Evolutionary conservation across 2,888 invertebrate genomes (phyloP).

Genomic region (Sussaba pulchella): DNA sequence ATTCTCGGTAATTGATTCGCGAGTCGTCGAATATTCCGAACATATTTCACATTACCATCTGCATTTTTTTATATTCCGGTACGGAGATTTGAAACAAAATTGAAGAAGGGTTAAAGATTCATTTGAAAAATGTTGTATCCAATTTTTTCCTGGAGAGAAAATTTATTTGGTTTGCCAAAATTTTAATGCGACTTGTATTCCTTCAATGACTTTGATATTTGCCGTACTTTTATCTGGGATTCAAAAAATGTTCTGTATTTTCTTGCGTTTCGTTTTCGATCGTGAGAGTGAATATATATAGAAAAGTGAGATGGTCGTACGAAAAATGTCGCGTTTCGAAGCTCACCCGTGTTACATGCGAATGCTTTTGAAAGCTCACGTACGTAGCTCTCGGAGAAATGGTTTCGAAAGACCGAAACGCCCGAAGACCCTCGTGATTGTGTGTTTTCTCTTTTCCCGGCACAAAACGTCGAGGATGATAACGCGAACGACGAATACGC

Average conservation of each 20-base stretch:
- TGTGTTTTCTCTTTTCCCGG: background rate
- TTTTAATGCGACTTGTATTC: background rate
- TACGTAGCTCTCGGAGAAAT: slow-evolving; percentile 17
- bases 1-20: too few species aligned
- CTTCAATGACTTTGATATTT: background rate
- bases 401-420: slow-evolving; percentile 24
- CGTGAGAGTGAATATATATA: background rate
- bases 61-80: too few species aligned
- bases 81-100: too few species aligned
- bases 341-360: slow-evolving; percentile 18
- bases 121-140: too few species aligned
- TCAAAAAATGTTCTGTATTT: too few species aligned
- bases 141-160: too few species aligned
- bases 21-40: too few species aligned
- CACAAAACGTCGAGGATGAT: slow-evolving; percentile 18
- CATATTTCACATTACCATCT: too few species aligned
- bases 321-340: background rate
- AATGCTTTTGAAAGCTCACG: slow-evolving; percentile 23
- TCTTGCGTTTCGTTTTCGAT: slow-evolving; percentile 1
- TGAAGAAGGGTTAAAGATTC: too few species aligned
- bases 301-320: background rate
- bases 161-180: too few species aligned
- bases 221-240: background rate
- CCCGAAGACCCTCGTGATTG: slow-evolving; percentile 11
- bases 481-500: slow-evolving; percentile 9